Evolutionary conservation across 2,113 vertebrate species (phyloP).

Genomic region (Hypomesus transpacificus): DNA sequence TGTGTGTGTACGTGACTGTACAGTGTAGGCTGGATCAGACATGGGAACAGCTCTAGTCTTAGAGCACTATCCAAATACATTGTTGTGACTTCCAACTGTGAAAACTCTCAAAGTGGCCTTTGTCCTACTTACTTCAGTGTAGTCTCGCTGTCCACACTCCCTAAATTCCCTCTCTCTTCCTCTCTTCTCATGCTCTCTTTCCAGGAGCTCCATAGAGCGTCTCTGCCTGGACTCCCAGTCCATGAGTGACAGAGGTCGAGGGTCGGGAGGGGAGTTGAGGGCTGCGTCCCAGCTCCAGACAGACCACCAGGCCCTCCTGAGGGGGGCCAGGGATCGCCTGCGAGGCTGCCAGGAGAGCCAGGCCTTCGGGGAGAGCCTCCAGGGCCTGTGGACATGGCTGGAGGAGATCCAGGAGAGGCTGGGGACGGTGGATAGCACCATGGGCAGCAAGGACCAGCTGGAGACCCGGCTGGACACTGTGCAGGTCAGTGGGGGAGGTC

Average conservation of each 20-base stretch:
- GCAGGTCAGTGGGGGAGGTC: constrained; percentile 73
- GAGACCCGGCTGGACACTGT: constrained; percentile 81
- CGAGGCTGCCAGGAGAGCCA: constrained; percentile 85
- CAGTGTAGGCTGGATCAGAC: not conserved
- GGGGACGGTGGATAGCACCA: constrained; percentile 77
- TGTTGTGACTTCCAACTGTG: no score
- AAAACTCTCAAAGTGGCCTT: no score
- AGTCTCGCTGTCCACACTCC: not conserved
- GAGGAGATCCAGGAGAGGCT: constrained; percentile 82
- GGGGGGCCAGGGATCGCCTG: constrained; percentile 78
- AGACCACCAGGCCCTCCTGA: constrained; percentile 81
- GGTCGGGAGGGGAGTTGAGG: constrained; percentile 75
- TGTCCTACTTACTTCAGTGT: not conserved
- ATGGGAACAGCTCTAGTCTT: constrained; percentile 8
- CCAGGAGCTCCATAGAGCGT: constrained; percentile 84
- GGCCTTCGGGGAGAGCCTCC: constrained; percentile 83
- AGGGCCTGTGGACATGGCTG: constrained; percentile 85
- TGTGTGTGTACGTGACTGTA: constrained; percentile 11
- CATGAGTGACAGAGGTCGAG: constrained; percentile 79
- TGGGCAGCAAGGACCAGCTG: constrained; percentile 80
- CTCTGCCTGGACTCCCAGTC: constrained; percentile 81
- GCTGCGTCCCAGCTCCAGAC: constrained; percentile 79
- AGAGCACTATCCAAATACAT: not conserved
- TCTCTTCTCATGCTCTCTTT: not conserved
- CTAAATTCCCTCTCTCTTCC: not conserved